phyloP scores from a whole-genome alignment of 2,797 vertebrate genomes.

The Alosa sapidissima region DNA sequence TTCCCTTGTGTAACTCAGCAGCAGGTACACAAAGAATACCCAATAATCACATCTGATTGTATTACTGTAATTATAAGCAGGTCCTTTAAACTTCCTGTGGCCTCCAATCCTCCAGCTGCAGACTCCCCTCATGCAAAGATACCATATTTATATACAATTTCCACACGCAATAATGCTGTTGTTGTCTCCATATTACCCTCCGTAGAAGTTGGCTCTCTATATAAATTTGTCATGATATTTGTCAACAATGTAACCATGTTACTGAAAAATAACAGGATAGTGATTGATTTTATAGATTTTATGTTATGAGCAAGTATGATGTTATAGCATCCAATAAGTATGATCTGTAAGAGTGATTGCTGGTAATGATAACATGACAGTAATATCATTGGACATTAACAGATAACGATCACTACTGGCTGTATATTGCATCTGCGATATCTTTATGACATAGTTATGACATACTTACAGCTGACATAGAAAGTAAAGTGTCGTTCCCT shows the following conservation, averaged over 20 bases:
- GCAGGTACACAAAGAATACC: too few species aligned
- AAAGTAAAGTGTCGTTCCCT: neutral
- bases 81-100: neutral
- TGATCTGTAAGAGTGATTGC: neutral
- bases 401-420: neutral
- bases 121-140: neutral
- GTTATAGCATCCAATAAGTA: neutral
- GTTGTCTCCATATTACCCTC: too few species aligned
- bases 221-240: too few species aligned
- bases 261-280: neutral
- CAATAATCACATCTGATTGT: too few species aligned
- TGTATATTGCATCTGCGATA: neutral
- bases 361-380: neutral
- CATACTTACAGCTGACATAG: neutral
- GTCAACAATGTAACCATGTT: neutral
- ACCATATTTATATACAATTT: neutral
- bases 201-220: too few species aligned
- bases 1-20: too few species aligned
- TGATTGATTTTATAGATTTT: neutral
- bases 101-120: neutral
- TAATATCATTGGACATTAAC: neutral
- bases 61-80: neutral
- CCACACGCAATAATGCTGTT: neutral
- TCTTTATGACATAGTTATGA: neutral
- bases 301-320: neutral